Percentiles rank a stretch among this genome's conserved stretches.
Evolutionary conservation across 2,888 invertebrate genomes (phyloP).

Genomic region (Synergus itoensis): DNA sequence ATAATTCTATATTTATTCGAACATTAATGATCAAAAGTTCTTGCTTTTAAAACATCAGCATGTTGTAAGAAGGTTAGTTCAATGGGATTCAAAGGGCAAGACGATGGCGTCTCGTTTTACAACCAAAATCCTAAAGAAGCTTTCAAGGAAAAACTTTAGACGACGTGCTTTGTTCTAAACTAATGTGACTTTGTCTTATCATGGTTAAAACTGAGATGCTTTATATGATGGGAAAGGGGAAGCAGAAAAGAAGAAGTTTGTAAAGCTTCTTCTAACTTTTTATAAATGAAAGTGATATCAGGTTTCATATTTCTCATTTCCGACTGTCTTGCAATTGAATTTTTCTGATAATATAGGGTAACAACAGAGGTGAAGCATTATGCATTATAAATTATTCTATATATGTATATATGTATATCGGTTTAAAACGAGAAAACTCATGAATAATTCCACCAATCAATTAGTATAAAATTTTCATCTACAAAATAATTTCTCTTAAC

Average conservation of each 20-base stretch:
- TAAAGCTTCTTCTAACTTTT: neutral
- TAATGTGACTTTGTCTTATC: constrained; percentile 19
- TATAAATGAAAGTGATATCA: neutral
- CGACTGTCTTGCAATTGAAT: neutral
- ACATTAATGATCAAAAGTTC: neutral
- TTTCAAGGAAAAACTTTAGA: constrained; percentile 25
- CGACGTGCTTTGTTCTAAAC: constrained; percentile 27
- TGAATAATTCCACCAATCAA: too few species aligned
- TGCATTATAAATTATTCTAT: neutral
- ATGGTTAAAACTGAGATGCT: neutral
- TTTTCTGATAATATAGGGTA: neutral
- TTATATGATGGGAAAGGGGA: constrained; percentile 11
- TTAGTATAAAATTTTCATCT: too few species aligned
- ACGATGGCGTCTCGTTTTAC: neutral
- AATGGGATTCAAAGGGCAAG: constrained; percentile 1
- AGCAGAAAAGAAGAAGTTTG: neutral
- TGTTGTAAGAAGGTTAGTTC: neutral
- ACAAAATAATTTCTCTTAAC: too few species aligned
- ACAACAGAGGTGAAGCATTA: neutral
- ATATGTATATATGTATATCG: neutral
- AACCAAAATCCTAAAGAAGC: constrained; percentile 19
- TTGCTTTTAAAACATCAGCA: neutral
- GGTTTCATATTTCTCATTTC: neutral
- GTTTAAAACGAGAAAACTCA: too few species aligned
- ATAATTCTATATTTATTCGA: too few species aligned